Percentiles rank a stretch among this genome's conserved stretches.
Evolutionary conservation across 2,113 vertebrate species (phyloP).

Genomic region (Daboia siamensis): DNA sequence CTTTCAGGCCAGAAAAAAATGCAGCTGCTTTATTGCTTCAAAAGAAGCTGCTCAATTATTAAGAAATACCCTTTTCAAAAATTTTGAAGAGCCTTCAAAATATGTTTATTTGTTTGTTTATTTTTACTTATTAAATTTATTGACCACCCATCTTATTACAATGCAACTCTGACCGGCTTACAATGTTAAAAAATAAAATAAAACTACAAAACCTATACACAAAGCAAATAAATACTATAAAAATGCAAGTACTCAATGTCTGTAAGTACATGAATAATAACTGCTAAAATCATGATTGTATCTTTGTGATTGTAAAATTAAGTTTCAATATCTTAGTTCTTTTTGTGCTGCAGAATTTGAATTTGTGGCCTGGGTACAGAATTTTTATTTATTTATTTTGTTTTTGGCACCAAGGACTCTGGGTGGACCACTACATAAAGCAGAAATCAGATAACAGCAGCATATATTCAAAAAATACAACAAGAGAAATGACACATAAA

Average conservation of each 20-base stretch:
- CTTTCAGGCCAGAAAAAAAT: neutral
- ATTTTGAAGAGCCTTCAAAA: neutral
- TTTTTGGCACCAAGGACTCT: too few relatives aligned
- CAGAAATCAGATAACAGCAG: neutral
- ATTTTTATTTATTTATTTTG: neutral
- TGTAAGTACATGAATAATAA: neutral
- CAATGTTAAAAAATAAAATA: neutral
- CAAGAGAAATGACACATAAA: neutral
- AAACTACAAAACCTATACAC: neutral
- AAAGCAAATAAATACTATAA: neutral
- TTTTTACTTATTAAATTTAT: neutral
- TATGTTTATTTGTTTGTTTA: neutral
- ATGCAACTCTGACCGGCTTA: neutral
- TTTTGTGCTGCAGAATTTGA: neutral
- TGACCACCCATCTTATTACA: neutral
- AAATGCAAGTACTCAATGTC: neutral
- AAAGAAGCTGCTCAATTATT: neutral
- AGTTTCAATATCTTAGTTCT: neutral
- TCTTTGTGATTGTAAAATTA: neutral
- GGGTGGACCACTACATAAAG: neutral
- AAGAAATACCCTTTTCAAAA: neutral
- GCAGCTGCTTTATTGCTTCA: neutral
- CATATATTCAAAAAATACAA: neutral
- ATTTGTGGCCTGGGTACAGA: neutral
- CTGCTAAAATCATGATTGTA: neutral